Evolutionary conservation across 2,797 vertebrate genomes (phyloP).

Genomic region (Epinephelus malabaricus): DNA sequence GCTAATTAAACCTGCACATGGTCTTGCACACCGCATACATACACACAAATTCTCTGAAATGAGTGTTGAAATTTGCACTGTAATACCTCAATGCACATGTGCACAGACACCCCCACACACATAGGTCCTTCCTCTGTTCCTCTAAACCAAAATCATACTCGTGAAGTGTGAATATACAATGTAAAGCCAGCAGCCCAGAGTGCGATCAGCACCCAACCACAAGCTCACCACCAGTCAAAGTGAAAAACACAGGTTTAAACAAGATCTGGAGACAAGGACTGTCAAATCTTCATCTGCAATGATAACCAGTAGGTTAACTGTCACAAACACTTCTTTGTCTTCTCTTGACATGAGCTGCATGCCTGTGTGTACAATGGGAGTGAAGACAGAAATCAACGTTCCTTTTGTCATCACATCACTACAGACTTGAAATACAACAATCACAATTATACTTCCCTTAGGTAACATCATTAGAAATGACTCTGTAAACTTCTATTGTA

Average conservation of each 20-base stretch:
- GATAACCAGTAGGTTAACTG: slow-evolving; percentile 52
- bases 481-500: no score
- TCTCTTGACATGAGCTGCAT: neutral
- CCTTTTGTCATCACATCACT: no score
- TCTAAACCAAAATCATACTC: slow-evolving; percentile 47
- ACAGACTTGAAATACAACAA: no score
- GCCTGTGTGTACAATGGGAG: neutral
- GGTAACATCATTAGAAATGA: no score
- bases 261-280: slow-evolving; percentile 13
- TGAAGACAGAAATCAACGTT: no score
- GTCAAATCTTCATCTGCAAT: slow-evolving; percentile 40
- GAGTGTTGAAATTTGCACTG: slow-evolving; percentile 26
- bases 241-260: slow-evolving; percentile 83
- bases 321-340: slow-evolving; percentile 35
- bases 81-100: slow-evolving; percentile 23
- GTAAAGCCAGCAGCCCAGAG: slow-evolving; percentile 18
- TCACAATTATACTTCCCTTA: no score
- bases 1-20: slow-evolving; percentile 52
- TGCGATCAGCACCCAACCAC: slow-evolving; percentile 53
- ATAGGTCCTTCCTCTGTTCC: neutral
- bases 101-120: slow-evolving; percentile 7
- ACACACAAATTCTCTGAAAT: slow-evolving; percentile 47
- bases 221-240: slow-evolving; percentile 74
- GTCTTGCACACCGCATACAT: slow-evolving; percentile 28
- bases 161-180: slow-evolving; percentile 63